Conservation (phyloP, 92 coral and sea anemone genomes). For the Paragorgia papillata region DNA sequence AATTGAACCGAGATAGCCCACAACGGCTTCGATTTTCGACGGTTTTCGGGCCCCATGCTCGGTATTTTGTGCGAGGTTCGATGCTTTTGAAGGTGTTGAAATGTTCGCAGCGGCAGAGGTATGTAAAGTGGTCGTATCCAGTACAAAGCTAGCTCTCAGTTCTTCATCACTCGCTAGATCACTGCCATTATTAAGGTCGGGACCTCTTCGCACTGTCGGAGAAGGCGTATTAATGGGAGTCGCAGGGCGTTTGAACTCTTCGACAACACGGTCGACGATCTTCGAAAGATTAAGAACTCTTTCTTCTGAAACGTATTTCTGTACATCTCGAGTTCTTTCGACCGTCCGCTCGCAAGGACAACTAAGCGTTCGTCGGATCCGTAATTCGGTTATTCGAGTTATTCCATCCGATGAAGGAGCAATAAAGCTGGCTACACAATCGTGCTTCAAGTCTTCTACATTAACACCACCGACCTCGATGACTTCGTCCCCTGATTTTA, state of each 20-base stretch:
- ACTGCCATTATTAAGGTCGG: slow-evolving; percentile 63
- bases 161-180: slow-evolving; percentile 95
- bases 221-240: slow-evolving; percentile 62
- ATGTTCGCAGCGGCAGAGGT: slow-evolving; percentile 64
- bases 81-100: slow-evolving; percentile 43
- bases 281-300: slow-evolving; percentile 65
- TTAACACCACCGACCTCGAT: slow-evolving; percentile 81
- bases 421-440: slow-evolving; percentile 86
- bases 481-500: slow-evolving; percentile 89
- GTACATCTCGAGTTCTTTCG: slow-evolving; percentile 19
- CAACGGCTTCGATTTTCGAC: slow-evolving; percentile 67
- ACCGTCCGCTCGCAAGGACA: neutral
- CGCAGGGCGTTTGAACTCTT: slow-evolving; percentile 82
- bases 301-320: slow-evolving; percentile 49
- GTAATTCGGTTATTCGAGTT: slow-evolving; percentile 72
- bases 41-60: slow-evolving; percentile 36
- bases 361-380: slow-evolving; percentile 29
- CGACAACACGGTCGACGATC: slow-evolving; percentile 89
- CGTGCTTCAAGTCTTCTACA: slow-evolving; percentile 77
- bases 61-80: slow-evolving; percentile 25
- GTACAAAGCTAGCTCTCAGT: slow-evolving; percentile 78
- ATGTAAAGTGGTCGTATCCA: slow-evolving; percentile 49
- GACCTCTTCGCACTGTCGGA: slow-evolving; percentile 38
- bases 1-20: slow-evolving; percentile 95
- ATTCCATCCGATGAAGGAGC: slow-evolving; percentile 76